Evolutionary conservation across 1,140 invertebrate species (phyloP), one percentile per base, ranked within the genome.

Genomic region (Macrobrachium rosenbergii): DNA sequence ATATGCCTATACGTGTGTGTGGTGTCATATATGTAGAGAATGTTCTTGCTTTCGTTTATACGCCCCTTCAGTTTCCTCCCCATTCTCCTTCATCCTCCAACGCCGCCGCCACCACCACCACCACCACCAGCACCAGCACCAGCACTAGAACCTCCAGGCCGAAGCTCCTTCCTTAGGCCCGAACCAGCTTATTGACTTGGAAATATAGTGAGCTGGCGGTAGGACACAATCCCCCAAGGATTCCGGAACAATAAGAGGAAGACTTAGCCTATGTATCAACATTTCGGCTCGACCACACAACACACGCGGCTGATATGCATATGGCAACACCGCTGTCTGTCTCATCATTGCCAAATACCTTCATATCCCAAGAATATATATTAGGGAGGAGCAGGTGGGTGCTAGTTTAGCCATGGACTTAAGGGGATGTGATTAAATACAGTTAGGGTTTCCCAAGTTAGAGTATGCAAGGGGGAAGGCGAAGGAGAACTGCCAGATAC

Each of bases 121-220:
- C 52, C 43, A 59, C 52, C 76, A 7, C 52, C 52, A 23, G 23
- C 43, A 8, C 43, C 28, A 52, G 43, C 58, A 28, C 43, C 77
- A 59, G 45, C 43, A 59, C 52, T 52, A 21, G 17, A 43, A 28
- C 77, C 77, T 79, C 37, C 77, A 59, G 45, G 23, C 52, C 17
- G 77, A 59, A 43, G 45, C 28, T 43, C 52, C 60, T 23, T 43
- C 59, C 77, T 60, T 79, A 59, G 59, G 77, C 45, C 77, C 52
- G 28, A 43, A 45, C 52, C 19, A 79, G 45, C 77, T 79, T 79
- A 79, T 79, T 79, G 77, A 79, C 77, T 79, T 79, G 77, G 77
- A 79, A 79, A 79, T 79, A 79, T 79, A 59, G 77, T 79, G 77
- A 79, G 77, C 59, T 60, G 77, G 77, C 52, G 77, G 77, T 58